Evolutionary conservation across 2,888 invertebrate genomes (phyloP).

Genomic region (Dolichopus griseipennis): DNA sequence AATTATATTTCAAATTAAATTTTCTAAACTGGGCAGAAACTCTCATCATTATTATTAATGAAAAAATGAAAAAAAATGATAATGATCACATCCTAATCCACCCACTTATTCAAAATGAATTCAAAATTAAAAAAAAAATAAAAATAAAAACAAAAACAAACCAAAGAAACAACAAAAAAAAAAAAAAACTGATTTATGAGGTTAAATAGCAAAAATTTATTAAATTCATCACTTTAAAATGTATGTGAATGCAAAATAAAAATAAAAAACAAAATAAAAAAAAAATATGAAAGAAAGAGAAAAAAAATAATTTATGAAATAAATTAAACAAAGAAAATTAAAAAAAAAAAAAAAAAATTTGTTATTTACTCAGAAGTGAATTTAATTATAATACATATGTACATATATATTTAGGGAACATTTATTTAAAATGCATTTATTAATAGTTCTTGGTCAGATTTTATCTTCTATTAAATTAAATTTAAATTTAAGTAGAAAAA

Average conservation of each 20-base stretch:
- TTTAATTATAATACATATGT: too few relatives aligned
- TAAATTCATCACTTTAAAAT: neutral
- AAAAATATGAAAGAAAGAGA: too few relatives aligned
- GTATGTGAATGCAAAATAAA: neutral
- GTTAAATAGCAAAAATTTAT: neutral
- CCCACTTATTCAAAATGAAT: neutral
- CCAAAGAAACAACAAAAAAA: neutral
- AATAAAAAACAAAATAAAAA: too few relatives aligned
- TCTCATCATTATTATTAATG: neutral
- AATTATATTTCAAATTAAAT: neutral
- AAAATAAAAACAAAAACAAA: neutral
- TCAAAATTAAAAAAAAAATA: neutral
- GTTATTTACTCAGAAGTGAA: too few relatives aligned
- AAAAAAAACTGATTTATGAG: neutral
- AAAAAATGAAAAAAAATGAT: neutral
- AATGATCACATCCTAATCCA: conserved; percentile 4
- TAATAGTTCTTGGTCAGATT: too few relatives aligned
- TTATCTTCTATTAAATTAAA: too few relatives aligned
- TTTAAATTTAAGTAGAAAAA: too few relatives aligned
- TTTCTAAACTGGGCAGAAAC: neutral
- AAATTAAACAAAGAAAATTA: too few relatives aligned
- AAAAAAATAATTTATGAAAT: too few relatives aligned
- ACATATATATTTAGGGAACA: too few relatives aligned
- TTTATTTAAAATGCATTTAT: too few relatives aligned
- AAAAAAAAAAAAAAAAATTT: too few relatives aligned